Evolutionary conservation across 2,888 invertebrate genomes (phyloP), one percentile per base, ranked within the genome.

Genomic region (Ophioninae sp.): DNA sequence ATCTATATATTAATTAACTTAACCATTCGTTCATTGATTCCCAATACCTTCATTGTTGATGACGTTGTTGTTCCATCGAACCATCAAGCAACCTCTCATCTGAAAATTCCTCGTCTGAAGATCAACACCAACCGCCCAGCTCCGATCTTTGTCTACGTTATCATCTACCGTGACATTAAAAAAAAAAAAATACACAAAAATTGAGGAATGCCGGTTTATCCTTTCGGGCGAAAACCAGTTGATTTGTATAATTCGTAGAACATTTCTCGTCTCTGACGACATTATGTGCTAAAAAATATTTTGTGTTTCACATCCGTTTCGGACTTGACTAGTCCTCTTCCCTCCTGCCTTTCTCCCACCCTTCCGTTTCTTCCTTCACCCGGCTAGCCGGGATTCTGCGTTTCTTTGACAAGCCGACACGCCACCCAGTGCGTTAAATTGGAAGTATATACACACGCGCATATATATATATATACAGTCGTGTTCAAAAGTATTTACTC

Each of bases 401-500:
- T 8, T 79, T 85, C 88, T 90, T 90, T 90, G 90, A 90, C 89
- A 89, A 89, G 89, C 89, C 89, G 90, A 89, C 89, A 87, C 88
- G 89, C 90, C 90, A 90, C 91, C 90, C 91, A 90, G 84, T 89
- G 91, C 89, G 91, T 89, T 89, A 91, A 91, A 90, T 91, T 90
- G 90, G 89, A 89, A 85, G 86, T 86, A 85, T 86, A 87, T 87
- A 76, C 41, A 67, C 39, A 67, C 20, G 10, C n/a, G 20, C 39
- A 64, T 64, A 30, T 30, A 30, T 30, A 30, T 30, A 30, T 30
- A 17, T 50, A 50, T 13, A 50, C 13, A 30, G 30, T 30, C 30
- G 30, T 1, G 30, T 3, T 30, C 30, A 30, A 30, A 30, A 30
- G 30, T 30, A 30, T 30, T 30, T 30, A 30, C 2, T 3, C 30